Conservation (phyloP, 2,888 invertebrate genomes). For the Chrysolina oricalcia region DNA sequence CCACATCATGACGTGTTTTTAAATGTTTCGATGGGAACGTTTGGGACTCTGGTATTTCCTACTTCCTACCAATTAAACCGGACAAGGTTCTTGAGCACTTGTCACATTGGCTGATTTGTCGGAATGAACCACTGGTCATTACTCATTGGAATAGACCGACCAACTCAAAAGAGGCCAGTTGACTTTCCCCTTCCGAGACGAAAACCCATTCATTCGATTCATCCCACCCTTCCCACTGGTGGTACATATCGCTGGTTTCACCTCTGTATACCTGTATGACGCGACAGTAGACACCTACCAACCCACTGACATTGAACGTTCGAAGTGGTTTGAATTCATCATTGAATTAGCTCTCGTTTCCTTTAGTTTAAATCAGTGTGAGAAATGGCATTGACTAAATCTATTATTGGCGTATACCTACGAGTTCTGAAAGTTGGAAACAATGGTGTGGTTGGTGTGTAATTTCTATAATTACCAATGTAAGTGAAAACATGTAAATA, state of each 20-base stretch:
- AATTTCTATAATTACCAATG: constrained; percentile 1
- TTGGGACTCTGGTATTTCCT: constrained; percentile 45
- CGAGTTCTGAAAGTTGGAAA: not conserved
- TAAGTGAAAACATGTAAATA: constrained; percentile 7
- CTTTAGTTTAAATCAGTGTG: not conserved
- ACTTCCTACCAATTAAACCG: constrained; percentile 21
- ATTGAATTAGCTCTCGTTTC: not conserved
- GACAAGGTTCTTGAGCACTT: constrained; percentile 53
- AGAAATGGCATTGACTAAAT: not conserved
- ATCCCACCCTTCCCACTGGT: constrained; percentile 10
- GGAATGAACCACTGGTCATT: not conserved
- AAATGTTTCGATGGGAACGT: not conserved
- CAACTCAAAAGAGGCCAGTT: constrained; percentile 1
- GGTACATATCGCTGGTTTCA: not conserved
- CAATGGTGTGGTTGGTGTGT: not conserved
- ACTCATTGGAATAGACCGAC: not conserved
- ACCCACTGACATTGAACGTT: constrained; percentile 21
- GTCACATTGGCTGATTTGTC: constrained; percentile 28
- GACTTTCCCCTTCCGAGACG: constrained; percentile 8
- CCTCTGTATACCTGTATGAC: constrained; percentile 9
- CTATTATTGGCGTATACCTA: not conserved
- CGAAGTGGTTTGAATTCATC: constrained; percentile 9
- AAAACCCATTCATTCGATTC: constrained; percentile 3
- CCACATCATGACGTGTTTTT: not conserved
- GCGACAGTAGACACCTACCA: constrained; percentile 9